Conservation (phyloP, 2,888 invertebrate species). For the Teinopalpus imperialis region DNA sequence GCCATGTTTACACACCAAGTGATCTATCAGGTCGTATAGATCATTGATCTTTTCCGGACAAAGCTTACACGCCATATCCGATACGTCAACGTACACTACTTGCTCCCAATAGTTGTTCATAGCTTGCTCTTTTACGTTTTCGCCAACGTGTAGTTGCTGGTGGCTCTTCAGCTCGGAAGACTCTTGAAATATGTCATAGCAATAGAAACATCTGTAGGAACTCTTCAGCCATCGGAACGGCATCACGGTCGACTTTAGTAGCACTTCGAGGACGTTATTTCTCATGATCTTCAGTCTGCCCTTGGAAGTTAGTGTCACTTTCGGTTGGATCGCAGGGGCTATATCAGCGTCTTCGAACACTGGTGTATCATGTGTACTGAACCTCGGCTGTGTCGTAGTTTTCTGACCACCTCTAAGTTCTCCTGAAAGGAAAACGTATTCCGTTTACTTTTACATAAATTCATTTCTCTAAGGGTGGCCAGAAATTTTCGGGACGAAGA, state of each 20-base stretch:
- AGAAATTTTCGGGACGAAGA: conserved; percentile 32
- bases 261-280: conserved; percentile 60
- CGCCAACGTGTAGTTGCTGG: conserved; percentile 50
- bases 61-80: conserved; percentile 55
- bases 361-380: conserved; percentile 19
- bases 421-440: conserved; percentile 69
- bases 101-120: conserved; percentile 74
- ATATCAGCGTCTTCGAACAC: conserved; percentile 24
- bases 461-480: conserved; percentile 47
- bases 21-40: conserved; percentile 63
- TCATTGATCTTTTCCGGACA: conserved; percentile 55
- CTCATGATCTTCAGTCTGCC: conserved; percentile 63
- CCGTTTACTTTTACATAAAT: conserved; percentile 30
- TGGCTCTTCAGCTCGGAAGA: conserved; percentile 60
- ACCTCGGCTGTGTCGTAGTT: conserved; percentile 31
- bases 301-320: conserved; percentile 42
- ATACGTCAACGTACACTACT: conserved; percentile 64
- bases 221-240: conserved; percentile 74
- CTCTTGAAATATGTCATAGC: conserved; percentile 74
- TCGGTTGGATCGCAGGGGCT: conserved; percentile 24
- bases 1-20: conserved; percentile 54
- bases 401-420: conserved; percentile 65
- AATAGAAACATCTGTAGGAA: conserved; percentile 72
- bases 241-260: conserved; percentile 63
- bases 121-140: conserved; percentile 55